Base-by-base conservation (phyloP, 2,888 invertebrate species). In the Acanthosepion pharaonis region DNA sequence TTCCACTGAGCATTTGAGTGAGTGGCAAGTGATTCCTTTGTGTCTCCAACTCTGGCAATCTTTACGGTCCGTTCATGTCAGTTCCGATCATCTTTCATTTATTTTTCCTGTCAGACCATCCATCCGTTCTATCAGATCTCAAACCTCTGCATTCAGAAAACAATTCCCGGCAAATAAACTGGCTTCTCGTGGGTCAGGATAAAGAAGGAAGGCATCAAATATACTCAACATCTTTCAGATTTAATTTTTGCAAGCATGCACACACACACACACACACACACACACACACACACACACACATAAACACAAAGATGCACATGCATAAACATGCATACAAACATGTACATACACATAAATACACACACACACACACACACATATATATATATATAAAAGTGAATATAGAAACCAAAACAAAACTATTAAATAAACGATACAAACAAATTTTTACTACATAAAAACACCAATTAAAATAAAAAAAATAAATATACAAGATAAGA, bases 21-120 rank as follows among this genome's bases (percentile, higher is more conserved):
- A 78, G 78, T 78, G 78, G n/a, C n/a, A 78, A n/a, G 78, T 33
- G 78, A 78, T 78, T 78, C 78, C n/a, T 78, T 78, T 78, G n/a
- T 78, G n/a, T 33, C 78, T n/a, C n/a, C 78, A 33, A n/a, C n/a
- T 23, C n/a, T 78, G 78, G n/a, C 78, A 78, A 78, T 33, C 78
- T 78, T 78, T 78, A 78, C 78, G n/a, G n/a, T 78, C n/a, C 78
- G 78, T 78, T 33, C n/a, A n/a, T 78, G 78, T 78, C n/a, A n/a
- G n/a, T 78, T n/a, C 78, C n/a, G 11, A 78, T 78, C 78, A 78
- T n/a, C 78, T 78, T 78, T 9, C 78, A 78, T 78, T 33, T n/a
- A 78, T 78, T 78, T 15, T 78, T 78, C 78, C n/a, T 33, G 78
- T 33, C 78, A 78, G 78, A 8, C 78, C 78, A 78, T n/a, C 78